These are phyloP conservation scores for Paratilapia polleni DNA, from an alignment of 2,113 vertebrate species.

Conservation along the genomic window DNA sequence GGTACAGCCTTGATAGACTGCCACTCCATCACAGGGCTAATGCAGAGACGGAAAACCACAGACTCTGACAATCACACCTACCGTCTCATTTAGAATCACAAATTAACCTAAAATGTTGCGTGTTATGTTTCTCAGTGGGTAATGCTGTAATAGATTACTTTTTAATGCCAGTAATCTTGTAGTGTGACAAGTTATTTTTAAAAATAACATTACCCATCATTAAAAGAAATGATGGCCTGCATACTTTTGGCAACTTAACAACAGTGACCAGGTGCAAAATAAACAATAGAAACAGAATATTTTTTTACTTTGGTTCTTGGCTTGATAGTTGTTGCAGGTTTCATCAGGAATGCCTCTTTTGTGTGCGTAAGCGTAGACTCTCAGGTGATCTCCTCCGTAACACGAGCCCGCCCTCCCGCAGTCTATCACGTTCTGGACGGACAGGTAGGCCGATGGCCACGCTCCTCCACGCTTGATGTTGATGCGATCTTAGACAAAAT, in stretches of 20 bases:
- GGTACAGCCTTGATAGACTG: background rate
- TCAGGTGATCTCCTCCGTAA: constrained; percentile 88
- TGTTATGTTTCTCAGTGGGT: background rate
- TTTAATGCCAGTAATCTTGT: background rate
- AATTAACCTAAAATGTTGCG: too few species aligned
- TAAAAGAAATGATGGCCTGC: background rate
- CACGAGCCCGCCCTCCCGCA: constrained; percentile 88
- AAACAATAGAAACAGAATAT: background rate
- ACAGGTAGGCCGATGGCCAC: constrained; percentile 93
- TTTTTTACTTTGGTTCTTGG: constrained; percentile 89
- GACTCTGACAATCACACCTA: background rate
- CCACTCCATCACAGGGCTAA: background rate
- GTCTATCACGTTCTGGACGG: constrained; percentile 94
- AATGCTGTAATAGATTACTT: background rate
- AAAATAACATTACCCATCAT: background rate
- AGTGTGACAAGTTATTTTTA: too few species aligned
- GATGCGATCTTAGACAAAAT: constrained; percentile 85
- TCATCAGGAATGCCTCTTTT: constrained; percentile 90
- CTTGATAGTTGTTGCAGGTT: constrained; percentile 99
- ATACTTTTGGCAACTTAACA: background rate
- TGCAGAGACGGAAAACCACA: background rate
- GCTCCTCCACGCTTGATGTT: constrained; percentile 93
- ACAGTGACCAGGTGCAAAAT: background rate
- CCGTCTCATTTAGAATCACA: background rate
- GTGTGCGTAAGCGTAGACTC: constrained; percentile 90